phyloP scores from a whole-genome alignment of 2,888 invertebrate genomes.

The Nomada ruficornis region DNA sequence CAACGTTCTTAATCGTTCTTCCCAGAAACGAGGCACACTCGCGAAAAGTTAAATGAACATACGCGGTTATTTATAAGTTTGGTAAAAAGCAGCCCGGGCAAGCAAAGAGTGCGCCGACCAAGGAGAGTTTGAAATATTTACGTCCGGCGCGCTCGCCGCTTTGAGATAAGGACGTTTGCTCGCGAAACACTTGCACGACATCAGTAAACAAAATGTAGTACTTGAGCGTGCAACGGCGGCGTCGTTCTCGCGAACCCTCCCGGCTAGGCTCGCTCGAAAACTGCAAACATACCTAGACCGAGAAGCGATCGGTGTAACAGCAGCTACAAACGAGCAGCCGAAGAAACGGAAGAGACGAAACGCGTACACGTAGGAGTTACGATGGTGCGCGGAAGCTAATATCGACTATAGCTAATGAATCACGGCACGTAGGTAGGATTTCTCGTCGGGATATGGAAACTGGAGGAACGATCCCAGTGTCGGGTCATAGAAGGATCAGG shows the following conservation, averaged over 20 bases:
- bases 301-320: no score
- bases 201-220: conserved; percentile 63
- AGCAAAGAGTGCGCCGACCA: conserved; percentile 24
- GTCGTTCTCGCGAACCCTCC: conserved; percentile 30
- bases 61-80: conserved; percentile 57
- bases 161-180: conserved; percentile 69
- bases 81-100: background rate
- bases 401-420: conserved; percentile 35
- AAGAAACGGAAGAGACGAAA: background rate
- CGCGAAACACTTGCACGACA: conserved; percentile 68
- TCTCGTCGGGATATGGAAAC: conserved; percentile 57
- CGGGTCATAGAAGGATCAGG: conserved; percentile 70
- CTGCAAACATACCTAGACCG: background rate
- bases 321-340: background rate
- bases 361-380: background rate
- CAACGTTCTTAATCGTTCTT: conserved; percentile 25
- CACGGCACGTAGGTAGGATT: conserved; percentile 29
- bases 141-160: conserved; percentile 49
- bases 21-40: conserved; percentile 38
- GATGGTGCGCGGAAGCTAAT: conserved; percentile 8
- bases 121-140: conserved; percentile 67
- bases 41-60: conserved; percentile 41
- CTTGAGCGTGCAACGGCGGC: conserved; percentile 30
- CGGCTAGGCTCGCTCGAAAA: conserved; percentile 10
- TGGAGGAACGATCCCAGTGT: conserved; percentile 50